phyloP scores from a whole-genome alignment of 2,113 vertebrate species.

The Lepidothrix coronata region DNA sequence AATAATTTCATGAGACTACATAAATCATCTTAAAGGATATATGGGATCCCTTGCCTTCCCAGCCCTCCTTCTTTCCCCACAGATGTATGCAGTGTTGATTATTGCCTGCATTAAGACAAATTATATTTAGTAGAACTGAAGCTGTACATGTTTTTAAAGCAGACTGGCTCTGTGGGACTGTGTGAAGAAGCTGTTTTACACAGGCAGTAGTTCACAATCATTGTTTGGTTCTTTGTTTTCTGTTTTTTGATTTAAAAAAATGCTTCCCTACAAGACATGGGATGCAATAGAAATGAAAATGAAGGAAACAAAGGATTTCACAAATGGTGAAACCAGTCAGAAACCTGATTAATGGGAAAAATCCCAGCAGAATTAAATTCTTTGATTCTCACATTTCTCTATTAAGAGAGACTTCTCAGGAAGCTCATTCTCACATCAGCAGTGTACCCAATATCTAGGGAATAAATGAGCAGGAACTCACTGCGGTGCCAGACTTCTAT shows the following conservation, averaged over 20 bases:
- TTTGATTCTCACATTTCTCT: constrained; percentile 62
- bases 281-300: constrained; percentile 1
- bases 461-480: constrained; percentile 58
- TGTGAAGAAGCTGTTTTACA: neutral
- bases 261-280: neutral
- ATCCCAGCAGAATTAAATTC: constrained; percentile 25
- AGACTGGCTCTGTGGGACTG: neutral
- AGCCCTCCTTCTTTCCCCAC: neutral
- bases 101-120: neutral
- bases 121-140: neutral
- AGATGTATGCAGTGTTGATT: neutral
- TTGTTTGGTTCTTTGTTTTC: neutral
- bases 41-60: neutral
- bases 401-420: constrained; percentile 48
- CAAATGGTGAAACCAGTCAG: neutral
- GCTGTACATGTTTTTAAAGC: neutral
- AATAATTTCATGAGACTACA: neutral
- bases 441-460: neutral
- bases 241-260: neutral
- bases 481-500: constrained; percentile 31
- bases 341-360: constrained; percentile 14
- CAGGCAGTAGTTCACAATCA: neutral
- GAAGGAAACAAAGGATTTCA: constrained; percentile 15
- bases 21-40: neutral
- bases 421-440: constrained; percentile 67